Percentiles rank a stretch among this genome's conserved stretches.
phyloP scores from a whole-genome alignment of 2,888 invertebrate species.

The Netelia virgata region DNA sequence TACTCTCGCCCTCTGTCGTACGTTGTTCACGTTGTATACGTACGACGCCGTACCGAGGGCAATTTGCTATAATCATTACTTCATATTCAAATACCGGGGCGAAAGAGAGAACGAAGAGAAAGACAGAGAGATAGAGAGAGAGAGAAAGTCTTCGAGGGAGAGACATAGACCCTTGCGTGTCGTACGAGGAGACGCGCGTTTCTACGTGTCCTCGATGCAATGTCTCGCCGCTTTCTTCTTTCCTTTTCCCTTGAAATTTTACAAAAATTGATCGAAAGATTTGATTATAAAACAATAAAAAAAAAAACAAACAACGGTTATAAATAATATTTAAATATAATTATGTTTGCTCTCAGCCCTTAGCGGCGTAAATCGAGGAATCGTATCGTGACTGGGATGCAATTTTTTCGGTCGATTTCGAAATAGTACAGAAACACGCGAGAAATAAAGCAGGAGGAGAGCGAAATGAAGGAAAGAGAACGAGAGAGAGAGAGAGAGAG shows the following conservation, averaged over 20 bases:
- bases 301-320: too few species aligned
- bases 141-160: constrained; percentile 2
- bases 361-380: background rate
- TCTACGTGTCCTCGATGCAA: background rate
- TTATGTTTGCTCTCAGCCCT: too few species aligned
- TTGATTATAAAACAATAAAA: too few species aligned
- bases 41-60: constrained; percentile 77
- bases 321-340: too few species aligned
- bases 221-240: too few species aligned
- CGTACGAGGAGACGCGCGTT: background rate
- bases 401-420: background rate
- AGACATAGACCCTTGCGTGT: background rate
- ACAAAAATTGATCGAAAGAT: too few species aligned
- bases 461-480: constrained; percentile 1
- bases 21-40: constrained; percentile 25
- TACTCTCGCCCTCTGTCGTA: constrained; percentile 44
- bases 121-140: background rate
- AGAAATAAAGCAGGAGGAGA: constrained; percentile 8
- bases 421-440: constrained; percentile 30
- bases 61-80: constrained; percentile 83
- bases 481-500: too few species aligned
- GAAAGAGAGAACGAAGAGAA: constrained; percentile 67
- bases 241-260: too few species aligned
- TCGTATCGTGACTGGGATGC: constrained; percentile 2
- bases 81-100: constrained; percentile 79